Percentiles rank a stretch among this genome's conserved stretches.
phyloP scores from a whole-genome alignment of 2,888 invertebrate genomes.

The Campaea margaritaria region DNA sequence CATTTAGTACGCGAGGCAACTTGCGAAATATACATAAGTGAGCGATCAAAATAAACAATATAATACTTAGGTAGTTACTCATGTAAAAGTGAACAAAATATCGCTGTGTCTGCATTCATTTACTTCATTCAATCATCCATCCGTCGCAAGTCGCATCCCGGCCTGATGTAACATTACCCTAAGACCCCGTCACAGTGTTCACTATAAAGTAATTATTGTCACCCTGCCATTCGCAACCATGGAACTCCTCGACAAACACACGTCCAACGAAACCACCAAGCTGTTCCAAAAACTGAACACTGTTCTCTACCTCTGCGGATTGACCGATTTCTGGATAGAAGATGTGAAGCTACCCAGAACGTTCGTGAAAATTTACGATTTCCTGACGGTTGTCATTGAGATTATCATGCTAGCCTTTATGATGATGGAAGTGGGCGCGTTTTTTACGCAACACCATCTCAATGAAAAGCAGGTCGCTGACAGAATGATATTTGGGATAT shows the following conservation, averaged over 20 bases:
- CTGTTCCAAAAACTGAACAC: constrained; percentile 32
- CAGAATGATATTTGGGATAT: constrained; percentile 22
- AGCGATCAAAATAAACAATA: too few species aligned
- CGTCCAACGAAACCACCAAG: constrained; percentile 30
- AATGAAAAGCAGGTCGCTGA: constrained; percentile 31
- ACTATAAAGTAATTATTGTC: too few species aligned
- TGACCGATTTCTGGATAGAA: constrained; percentile 45
- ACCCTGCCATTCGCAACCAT: neutral
- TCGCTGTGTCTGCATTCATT: too few species aligned
- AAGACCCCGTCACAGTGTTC: too few species aligned
- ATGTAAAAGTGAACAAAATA: too few species aligned
- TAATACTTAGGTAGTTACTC: too few species aligned
- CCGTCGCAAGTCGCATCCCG: too few species aligned
- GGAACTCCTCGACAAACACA: neutral
- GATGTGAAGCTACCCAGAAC: constrained; percentile 33
- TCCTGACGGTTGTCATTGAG: constrained; percentile 24
- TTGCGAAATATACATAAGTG: too few species aligned
- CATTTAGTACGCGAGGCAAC: too few species aligned
- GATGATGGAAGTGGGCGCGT: constrained; percentile 25
- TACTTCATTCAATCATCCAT: too few species aligned
- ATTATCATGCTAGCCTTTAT: constrained; percentile 28
- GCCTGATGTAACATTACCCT: too few species aligned
- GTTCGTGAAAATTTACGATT: constrained; percentile 32
- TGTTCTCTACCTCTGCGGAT: constrained; percentile 26
- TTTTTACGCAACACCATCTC: constrained; percentile 30